Base-by-base conservation (phyloP, 1,140 invertebrate genomes). In the Vanessa tameamea region DNA sequence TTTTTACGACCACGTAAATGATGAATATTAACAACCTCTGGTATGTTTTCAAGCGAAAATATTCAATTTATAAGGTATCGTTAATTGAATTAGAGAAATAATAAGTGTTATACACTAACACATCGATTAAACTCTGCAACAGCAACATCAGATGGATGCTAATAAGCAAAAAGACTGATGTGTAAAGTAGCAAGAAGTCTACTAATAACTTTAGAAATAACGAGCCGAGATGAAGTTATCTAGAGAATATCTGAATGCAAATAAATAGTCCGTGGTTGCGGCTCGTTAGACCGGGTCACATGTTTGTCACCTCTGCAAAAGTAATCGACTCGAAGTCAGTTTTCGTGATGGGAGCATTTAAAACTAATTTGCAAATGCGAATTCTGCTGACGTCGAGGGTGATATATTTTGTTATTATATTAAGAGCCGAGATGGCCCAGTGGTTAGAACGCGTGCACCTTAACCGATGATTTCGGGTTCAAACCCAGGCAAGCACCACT, bases 251-350 rank as follows among this genome's bases (percentile, higher is more conserved):
- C 63, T 75, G 67, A 69, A 70, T 69, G 75, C 67, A 74, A 79
- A 79, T 79, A 79, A 79, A 79, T 71, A 51, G 68, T 68, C 59
- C 73, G 64, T 66, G 65, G 66, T 61, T 61, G 72, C 43, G 51
- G 65, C 72, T 79, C 69, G 75, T 79, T 79, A 77, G 75, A 16
- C 48, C 16, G 66, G 76, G 75, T 73, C 78, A 74, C 66, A 37
- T 23, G 71, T 77, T 70, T 71, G 76, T 74, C 78, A 77, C 75
- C 78, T 77, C 71, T 61, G 69, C 63, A 57, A 72, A 64, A 72
- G 55, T 61, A 47, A 43, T 69, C 31, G 48, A 73, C 72, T 75
- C 55, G 66, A 75, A 69, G 69, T 73, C 63, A 55, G 59, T 37
- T 68, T 72, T 47, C 53, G 70, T 70, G 59, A 72, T 55, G 26